Percentiles rank a stretch among this genome's conserved stretches.
These are phyloP conservation scores for Megaceryle maxima DNA, from an alignment of 2,113 vertebrate species.

Conservation along the genomic window DNA sequence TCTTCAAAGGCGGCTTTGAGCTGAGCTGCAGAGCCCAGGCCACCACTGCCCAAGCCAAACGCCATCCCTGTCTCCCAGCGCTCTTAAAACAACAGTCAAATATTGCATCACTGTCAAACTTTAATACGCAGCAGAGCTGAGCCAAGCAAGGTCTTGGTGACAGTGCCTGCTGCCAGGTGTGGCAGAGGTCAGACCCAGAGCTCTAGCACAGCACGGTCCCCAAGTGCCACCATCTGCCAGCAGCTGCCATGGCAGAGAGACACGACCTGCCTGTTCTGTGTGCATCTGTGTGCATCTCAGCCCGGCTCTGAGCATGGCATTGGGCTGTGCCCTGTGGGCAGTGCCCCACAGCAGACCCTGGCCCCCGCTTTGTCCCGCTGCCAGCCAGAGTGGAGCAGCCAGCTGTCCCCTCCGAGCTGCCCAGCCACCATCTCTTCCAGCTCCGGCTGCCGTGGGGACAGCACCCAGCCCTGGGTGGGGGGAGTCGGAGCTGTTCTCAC, in stretches of 20 bases:
- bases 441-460: rapidly evolving
- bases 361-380: rapidly evolving
- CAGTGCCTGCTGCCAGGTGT: neutral
- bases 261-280: neutral
- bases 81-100: neutral
- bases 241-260: rapidly evolving
- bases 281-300: neutral
- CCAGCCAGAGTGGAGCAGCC: neutral
- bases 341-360: neutral
- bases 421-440: neutral
- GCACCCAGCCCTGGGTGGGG: no score
- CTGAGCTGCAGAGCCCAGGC: neutral
- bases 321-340: neutral
- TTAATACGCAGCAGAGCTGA: neutral
- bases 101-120: neutral
- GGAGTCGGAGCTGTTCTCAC: rapidly evolving
- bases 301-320: neutral
- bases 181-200: neutral
- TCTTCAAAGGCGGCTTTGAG: rapidly evolving
- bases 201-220: neutral
- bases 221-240: neutral
- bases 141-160: neutral
- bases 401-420: neutral
- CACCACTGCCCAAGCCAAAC: neutral
- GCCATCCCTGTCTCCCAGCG: neutral